Evolutionary conservation across 2,797 vertebrate genomes (phyloP).

Genomic region (Microchirus variegatus): DNA sequence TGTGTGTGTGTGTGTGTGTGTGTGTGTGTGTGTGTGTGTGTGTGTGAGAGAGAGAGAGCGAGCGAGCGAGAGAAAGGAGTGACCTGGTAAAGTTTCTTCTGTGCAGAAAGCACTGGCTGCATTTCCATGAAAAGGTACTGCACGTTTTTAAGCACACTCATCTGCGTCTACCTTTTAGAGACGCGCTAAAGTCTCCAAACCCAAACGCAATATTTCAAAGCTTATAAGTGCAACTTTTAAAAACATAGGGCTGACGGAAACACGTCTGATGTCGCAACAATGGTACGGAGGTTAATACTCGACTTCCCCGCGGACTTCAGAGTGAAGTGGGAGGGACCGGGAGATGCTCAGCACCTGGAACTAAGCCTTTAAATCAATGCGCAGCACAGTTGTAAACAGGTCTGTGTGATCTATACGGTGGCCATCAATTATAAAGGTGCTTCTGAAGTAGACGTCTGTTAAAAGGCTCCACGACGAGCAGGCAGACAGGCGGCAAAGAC

Average conservation of each 20-base stretch:
- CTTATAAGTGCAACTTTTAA: no score
- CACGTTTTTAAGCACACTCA: no score
- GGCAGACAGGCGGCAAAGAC: conserved; percentile 21
- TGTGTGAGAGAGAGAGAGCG: background rate
- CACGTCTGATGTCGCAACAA: conserved; percentile 4
- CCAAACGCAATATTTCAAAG: no score
- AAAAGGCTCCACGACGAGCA: conserved; percentile 42
- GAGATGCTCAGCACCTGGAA: conserved; percentile 38
- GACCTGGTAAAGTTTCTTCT: conserved; percentile 16
- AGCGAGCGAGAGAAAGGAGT: background rate
- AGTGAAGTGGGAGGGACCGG: background rate
- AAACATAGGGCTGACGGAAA: background rate
- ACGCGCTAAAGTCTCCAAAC: no score
- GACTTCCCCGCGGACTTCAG: conserved; percentile 12
- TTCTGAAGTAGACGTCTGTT: conserved; percentile 46
- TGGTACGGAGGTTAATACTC: conserved; percentile 18
- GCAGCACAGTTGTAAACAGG: conserved; percentile 48
- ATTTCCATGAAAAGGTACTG: background rate
- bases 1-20: background rate
- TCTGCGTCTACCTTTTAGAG: no score
- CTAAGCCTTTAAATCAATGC: conserved; percentile 55
- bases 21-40: background rate
- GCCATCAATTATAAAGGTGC: conserved; percentile 62
- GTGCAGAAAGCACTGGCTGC: background rate
- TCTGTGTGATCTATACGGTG: conserved; percentile 29